A percentile compares a stretch with the other conserved stretches of the same genome.
Conservation (phyloP, 2,113 vertebrate species). For the Semicossyphus pulcher region DNA sequence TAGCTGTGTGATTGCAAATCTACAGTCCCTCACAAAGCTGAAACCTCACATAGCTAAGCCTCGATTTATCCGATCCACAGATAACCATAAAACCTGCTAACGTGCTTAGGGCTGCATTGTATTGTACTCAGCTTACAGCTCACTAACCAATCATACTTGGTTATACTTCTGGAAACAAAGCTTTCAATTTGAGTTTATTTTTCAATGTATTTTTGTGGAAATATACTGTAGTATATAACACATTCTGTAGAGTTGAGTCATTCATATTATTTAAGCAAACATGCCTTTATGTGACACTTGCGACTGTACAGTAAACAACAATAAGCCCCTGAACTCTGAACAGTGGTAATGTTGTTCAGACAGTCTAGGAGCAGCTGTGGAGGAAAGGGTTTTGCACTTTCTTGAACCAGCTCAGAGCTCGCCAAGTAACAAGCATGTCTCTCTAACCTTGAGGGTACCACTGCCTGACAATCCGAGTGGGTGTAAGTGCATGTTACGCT, state of each 20-base stretch:
- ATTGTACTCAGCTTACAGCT: not conserved
- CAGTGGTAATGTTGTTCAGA: not conserved
- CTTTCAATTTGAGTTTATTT: not conserved
- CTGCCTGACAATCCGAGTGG: slow-evolving; percentile 12
- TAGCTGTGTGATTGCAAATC: not conserved
- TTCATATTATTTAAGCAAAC: not conserved
- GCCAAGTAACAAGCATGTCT: not conserved
- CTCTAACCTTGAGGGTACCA: not conserved
- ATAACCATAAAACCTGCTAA: slow-evolving; percentile 39
- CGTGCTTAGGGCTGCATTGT: slow-evolving; percentile 5
- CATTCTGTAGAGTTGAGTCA: too few species aligned
- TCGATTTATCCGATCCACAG: not conserved
- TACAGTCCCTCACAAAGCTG: not conserved
- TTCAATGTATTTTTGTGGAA: too few species aligned
- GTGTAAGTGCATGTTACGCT: too few species aligned
- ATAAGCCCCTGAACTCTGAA: slow-evolving; percentile 9
- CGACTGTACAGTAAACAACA: not conserved
- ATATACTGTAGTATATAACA: too few species aligned
- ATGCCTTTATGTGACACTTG: too few species aligned
- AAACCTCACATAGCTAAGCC: slow-evolving; percentile 24
- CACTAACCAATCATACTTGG: slow-evolving; percentile 4
- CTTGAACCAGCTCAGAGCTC: not conserved
- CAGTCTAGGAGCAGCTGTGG: not conserved
- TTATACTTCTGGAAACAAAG: not conserved
- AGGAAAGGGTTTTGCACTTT: slow-evolving; percentile 9